Conservation (phyloP, 1,140 invertebrate genomes). For the Pissodes strobi region DNA sequence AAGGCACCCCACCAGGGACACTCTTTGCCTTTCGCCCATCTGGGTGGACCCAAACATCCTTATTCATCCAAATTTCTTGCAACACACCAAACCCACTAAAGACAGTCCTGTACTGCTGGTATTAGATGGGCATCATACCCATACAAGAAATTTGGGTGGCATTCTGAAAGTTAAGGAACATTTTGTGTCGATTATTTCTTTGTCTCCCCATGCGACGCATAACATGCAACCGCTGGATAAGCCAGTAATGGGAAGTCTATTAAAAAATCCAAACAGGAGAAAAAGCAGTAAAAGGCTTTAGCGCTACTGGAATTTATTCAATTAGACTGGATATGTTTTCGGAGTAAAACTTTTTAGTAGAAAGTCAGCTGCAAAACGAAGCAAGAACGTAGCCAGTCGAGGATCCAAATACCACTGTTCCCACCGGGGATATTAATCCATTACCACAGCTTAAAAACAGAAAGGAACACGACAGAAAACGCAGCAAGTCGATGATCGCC, state of each 20-base stretch:
- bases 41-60: conserved; percentile 41
- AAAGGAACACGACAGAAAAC: too few relatives aligned
- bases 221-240: conserved; percentile 55
- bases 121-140: conserved; percentile 45
- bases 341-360: too few relatives aligned
- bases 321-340: conserved; percentile 22
- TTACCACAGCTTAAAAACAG: too few relatives aligned
- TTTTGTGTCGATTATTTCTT: conserved; percentile 41
- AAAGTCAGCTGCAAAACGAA: too few relatives aligned
- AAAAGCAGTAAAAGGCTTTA: conserved; percentile 45
- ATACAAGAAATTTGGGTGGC: conserved; percentile 44
- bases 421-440: too few relatives aligned
- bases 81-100: conserved; percentile 30
- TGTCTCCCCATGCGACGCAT: conserved; percentile 52
- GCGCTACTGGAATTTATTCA: conserved; percentile 29
- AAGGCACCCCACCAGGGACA: conserved; percentile 48
- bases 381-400: too few relatives aligned
- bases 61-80: conserved; percentile 41
- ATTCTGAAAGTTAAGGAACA: conserved; percentile 45
- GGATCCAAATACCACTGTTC: too few relatives aligned
- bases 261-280: conserved; percentile 28
- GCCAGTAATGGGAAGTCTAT: conserved; percentile 23
- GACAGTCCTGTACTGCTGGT: conserved; percentile 38
- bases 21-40: conserved; percentile 48
- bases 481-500: too few relatives aligned